These are phyloP conservation scores for Asteroscopus sphinx DNA, from an alignment of 2,888 invertebrate genomes.

Conservation along the genomic window DNA sequence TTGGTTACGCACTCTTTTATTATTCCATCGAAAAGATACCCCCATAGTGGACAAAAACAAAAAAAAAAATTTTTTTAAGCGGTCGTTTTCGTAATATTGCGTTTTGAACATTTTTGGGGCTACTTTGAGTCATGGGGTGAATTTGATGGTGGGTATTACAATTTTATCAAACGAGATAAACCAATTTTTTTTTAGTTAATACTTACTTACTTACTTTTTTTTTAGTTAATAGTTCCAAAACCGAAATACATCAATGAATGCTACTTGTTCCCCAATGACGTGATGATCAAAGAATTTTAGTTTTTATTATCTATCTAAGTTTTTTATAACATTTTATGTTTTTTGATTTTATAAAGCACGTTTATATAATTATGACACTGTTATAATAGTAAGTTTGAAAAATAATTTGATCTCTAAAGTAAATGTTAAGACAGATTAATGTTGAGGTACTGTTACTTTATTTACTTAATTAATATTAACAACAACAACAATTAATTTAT, in stretches of 20 bases:
- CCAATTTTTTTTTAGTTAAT: conserved; percentile 3
- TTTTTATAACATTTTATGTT: conserved; percentile 6
- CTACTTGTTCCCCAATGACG: conserved; percentile 17
- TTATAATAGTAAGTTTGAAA: conserved; percentile 3
- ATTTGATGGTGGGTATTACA: no score
- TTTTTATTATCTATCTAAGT: conserved; percentile 9
- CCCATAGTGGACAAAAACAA: no score
- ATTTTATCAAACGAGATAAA: conserved; percentile 4
- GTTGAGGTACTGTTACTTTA: background rate
- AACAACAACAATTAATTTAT: no score
- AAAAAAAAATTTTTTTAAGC: no score
- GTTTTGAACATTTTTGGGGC: conserved; percentile 1
- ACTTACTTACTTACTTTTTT: background rate
- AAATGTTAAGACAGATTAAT: background rate
- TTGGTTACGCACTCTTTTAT: background rate
- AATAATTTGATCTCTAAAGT: conserved; percentile 7
- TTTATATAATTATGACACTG: conserved; percentile 5
- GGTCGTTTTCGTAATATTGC: no score
- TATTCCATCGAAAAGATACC: background rate
- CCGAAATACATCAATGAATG: conserved; percentile 14
- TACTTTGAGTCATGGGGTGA: conserved; percentile 3
- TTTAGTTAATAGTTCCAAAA: no score
- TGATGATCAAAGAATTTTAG: conserved; percentile 18
- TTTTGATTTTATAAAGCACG: conserved; percentile 5
- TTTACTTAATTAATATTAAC: conserved; percentile 3